A percentile compares a stretch with the other conserved stretches of the same genome.
These are phyloP conservation scores for Contarinia nasturtii DNA, from an alignment of 1,140 invertebrate genomes.

Conservation along the genomic window DNA sequence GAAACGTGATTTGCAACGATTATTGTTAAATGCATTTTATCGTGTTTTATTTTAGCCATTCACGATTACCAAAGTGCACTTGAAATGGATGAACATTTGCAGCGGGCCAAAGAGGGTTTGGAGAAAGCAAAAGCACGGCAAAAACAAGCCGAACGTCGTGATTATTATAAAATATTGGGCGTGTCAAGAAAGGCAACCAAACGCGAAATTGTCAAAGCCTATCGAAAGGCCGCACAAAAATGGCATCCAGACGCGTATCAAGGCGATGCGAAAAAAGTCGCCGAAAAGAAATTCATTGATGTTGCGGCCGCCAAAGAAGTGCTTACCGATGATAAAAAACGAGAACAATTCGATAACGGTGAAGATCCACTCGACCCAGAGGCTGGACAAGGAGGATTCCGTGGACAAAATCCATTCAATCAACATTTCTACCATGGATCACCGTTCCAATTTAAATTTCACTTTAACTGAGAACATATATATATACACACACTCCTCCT, in stretches of 20 bases:
- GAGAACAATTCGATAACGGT: slow-evolving; percentile 82
- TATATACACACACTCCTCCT: no score
- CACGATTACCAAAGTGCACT: slow-evolving; percentile 70
- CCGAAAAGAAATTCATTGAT: slow-evolving; percentile 97
- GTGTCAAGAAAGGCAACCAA: slow-evolving; percentile 62
- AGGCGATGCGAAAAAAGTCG: slow-evolving; percentile 80
- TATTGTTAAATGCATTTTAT: slow-evolving; percentile 2
- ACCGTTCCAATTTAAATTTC: slow-evolving; percentile 93
- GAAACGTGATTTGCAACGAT: neutral
- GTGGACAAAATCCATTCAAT: slow-evolving; percentile 67
- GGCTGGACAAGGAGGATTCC: slow-evolving; percentile 34
- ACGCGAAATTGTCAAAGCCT: slow-evolving; percentile 88
- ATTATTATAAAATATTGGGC: slow-evolving; percentile 96
- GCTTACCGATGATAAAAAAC: slow-evolving; percentile 68
- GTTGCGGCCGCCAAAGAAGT: slow-evolving; percentile 98
- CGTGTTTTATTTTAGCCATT: slow-evolving; percentile 44
- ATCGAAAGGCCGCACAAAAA: slow-evolving; percentile 90
- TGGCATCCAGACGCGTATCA: slow-evolving; percentile 98
- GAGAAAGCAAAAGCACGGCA: slow-evolving; percentile 80
- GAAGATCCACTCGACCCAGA: slow-evolving; percentile 97
- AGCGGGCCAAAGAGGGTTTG: slow-evolving; percentile 76
- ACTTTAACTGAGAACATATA: slow-evolving; percentile 50
- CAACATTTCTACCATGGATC: slow-evolving; percentile 67
- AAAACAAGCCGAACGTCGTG: slow-evolving; percentile 80
- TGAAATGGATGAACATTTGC: slow-evolving; percentile 61